A percentile compares a stretch with the other conserved stretches of the same genome.
Conservation (phyloP, 2,888 invertebrate species). For the Copidosoma aretas region DNA sequence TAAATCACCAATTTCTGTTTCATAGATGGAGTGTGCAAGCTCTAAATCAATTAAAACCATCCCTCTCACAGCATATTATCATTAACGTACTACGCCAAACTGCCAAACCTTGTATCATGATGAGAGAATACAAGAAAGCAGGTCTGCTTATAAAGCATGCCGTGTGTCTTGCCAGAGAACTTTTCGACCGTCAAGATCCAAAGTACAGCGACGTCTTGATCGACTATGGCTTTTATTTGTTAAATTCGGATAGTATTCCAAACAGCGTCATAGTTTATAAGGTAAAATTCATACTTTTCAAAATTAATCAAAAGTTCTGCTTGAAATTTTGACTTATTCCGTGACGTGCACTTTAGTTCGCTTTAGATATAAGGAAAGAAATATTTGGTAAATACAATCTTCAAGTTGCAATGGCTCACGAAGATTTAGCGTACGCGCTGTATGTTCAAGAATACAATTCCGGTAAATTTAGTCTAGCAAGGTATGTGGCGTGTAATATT, state of each 20-base stretch:
- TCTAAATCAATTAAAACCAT: constrained; percentile 70
- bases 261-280: constrained; percentile 87
- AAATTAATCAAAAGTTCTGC: not conserved
- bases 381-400: constrained; percentile 86
- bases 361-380: constrained; percentile 74
- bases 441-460: constrained; percentile 92
- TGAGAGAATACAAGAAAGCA: constrained; percentile 82
- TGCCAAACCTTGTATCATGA: constrained; percentile 88
- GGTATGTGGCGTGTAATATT: constrained; percentile 60
- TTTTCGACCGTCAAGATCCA: constrained; percentile 73
- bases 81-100: constrained; percentile 86
- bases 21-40: constrained; percentile 80
- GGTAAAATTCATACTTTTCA: constrained; percentile 60
- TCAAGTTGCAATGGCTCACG: constrained; percentile 87
- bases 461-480: constrained; percentile 82
- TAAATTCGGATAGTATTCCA: constrained; percentile 85
- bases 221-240: constrained; percentile 89
- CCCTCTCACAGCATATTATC: constrained; percentile 72
- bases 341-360: constrained; percentile 68
- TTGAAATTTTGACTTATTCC: constrained; percentile 16
- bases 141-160: constrained; percentile 85
- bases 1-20: constrained; percentile 10
- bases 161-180: constrained; percentile 72
- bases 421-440: constrained; percentile 91
- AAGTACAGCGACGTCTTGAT: constrained; percentile 84